phyloP scores from a whole-genome alignment of 2,113 vertebrate species.

The Pelmatolapia mariae region DNA sequence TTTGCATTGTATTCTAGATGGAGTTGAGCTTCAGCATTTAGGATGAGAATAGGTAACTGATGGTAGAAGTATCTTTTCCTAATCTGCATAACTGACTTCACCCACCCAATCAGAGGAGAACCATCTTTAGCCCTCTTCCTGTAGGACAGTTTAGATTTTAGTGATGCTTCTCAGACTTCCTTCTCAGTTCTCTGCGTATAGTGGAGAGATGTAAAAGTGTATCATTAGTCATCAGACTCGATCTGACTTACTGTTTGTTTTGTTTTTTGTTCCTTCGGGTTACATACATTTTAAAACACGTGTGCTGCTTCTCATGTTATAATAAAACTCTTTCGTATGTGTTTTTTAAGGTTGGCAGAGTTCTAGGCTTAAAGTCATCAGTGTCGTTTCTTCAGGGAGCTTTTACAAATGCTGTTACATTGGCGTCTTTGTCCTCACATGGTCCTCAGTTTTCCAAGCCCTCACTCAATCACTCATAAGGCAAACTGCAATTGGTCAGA shows the following conservation, averaged over 20 bases:
- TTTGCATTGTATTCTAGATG: constrained; percentile 41
- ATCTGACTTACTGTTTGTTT: constrained; percentile 26
- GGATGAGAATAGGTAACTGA: constrained; percentile 48
- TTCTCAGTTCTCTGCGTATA: constrained; percentile 22
- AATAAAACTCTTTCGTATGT: constrained; percentile 38
- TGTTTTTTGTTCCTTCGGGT: constrained; percentile 33
- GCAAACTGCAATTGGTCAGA: constrained; percentile 25
- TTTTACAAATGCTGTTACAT: constrained; percentile 61
- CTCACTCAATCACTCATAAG: constrained; percentile 18
- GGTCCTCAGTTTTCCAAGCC: constrained; percentile 27
- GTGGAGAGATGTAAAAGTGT: constrained; percentile 31
- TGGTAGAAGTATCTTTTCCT: constrained; percentile 5
- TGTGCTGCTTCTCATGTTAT: constrained; percentile 59
- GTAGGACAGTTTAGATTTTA: constrained; percentile 20
- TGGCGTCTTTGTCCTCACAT: constrained; percentile 22
- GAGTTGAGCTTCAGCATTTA: constrained; percentile 58
- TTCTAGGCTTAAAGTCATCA: constrained; percentile 48
- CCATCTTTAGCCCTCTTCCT: neutral
- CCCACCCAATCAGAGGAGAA: constrained; percentile 1
- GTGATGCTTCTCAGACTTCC: neutral
- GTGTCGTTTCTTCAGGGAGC: constrained; percentile 68
- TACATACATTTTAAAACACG: constrained; percentile 38
- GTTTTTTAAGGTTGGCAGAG: constrained; percentile 45
- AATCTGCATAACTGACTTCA: neutral
- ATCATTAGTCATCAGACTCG: constrained; percentile 16